Evolutionary conservation across 2,113 vertebrate genomes (phyloP).

Genomic region (Lasiurus cinereus): DNA sequence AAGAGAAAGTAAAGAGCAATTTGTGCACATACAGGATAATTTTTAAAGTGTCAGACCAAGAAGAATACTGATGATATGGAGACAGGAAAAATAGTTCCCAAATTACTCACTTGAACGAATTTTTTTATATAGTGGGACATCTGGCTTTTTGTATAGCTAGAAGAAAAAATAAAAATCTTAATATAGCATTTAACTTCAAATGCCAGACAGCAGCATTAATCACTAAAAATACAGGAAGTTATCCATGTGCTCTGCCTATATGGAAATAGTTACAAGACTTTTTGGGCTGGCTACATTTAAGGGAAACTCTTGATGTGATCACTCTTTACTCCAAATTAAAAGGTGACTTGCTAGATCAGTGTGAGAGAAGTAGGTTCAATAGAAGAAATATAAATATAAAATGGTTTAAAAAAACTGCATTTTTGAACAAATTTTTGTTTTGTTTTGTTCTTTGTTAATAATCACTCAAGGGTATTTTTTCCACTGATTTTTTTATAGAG

Average conservation of each 20-base stretch:
- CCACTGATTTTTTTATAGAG: background rate
- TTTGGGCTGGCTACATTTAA: constrained; percentile 21
- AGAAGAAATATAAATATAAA: background rate
- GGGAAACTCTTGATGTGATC: constrained; percentile 22
- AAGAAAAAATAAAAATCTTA: constrained; percentile 78
- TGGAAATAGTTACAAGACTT: constrained; percentile 20
- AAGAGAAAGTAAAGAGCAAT: constrained; percentile 35
- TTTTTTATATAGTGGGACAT: constrained; percentile 99
- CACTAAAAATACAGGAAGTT: constrained; percentile 64
- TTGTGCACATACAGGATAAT: constrained; percentile 43
- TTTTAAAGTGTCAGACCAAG: constrained; percentile 57
- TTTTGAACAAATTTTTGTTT: background rate
- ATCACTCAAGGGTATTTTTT: background rate
- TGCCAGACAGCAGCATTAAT: constrained; percentile 67
- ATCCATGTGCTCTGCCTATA: background rate
- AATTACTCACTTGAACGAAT: constrained; percentile 97
- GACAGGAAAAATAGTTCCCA: constrained; percentile 48
- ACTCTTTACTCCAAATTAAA: constrained; percentile 53
- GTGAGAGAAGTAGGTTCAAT: background rate
- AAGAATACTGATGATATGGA: constrained; percentile 34
- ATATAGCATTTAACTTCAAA: constrained; percentile 68
- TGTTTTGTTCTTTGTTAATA: background rate
- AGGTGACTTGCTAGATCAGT: constrained; percentile 4
- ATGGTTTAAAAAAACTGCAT: background rate
- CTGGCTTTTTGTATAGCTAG: constrained; percentile 98